phyloP scores from a whole-genome alignment of 2,797 vertebrate genomes.

The Acipenser oxyrinchus region DNA sequence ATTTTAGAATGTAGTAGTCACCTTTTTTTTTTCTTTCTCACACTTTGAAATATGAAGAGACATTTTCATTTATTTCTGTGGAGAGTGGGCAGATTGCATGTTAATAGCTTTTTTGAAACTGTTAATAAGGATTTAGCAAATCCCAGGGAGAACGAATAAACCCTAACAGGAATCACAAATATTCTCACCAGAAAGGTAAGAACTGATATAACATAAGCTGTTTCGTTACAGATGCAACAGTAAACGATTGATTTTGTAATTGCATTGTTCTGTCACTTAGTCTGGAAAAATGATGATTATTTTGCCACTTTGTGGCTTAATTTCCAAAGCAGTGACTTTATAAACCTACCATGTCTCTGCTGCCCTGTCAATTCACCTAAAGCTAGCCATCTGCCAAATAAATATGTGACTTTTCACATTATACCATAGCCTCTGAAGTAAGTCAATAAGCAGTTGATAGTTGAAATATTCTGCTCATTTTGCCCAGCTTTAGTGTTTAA shows the following conservation, averaged over 20 bases:
- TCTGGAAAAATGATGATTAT: slow-evolving; percentile 49
- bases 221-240: slow-evolving; percentile 31
- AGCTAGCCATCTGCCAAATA: slow-evolving; percentile 34
- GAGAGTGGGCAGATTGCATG: neutral
- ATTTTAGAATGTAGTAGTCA: neutral
- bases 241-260: slow-evolving; percentile 38
- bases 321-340: slow-evolving; percentile 47
- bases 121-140: neutral
- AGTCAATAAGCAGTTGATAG: too few species aligned
- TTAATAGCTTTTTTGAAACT: neutral
- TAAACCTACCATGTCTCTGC: slow-evolving; percentile 42
- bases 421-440: too few species aligned
- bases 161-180: slow-evolving; percentile 6
- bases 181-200: slow-evolving; percentile 38
- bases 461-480: too few species aligned
- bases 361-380: slow-evolving; percentile 37
- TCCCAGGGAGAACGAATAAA: neutral
- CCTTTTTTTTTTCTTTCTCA: neutral
- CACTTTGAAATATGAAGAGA: neutral
- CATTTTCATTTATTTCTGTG: neutral
- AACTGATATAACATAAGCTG: neutral
- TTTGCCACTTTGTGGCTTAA: slow-evolving; percentile 47
- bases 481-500: too few species aligned
- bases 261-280: slow-evolving; percentile 41
- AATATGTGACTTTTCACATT: slow-evolving; percentile 27